Evolutionary conservation across 2,797 vertebrate genomes (phyloP).

Genomic region (Scarus forsteni): DNA sequence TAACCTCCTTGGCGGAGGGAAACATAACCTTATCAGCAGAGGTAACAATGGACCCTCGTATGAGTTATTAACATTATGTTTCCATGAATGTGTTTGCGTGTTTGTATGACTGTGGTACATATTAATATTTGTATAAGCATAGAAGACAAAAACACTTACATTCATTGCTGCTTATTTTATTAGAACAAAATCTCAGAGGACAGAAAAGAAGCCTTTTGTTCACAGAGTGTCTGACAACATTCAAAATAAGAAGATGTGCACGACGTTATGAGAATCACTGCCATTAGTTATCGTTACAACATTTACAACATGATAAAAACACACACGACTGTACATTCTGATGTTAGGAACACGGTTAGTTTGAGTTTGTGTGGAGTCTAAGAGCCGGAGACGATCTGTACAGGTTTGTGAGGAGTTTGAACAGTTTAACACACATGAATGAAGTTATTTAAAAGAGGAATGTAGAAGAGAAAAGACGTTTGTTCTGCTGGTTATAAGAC

Average conservation of each 20-base stretch:
- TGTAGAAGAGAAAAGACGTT: slow-evolving; percentile 11
- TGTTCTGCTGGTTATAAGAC: slow-evolving; percentile 7
- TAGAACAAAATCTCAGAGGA: slow-evolving; percentile 90
- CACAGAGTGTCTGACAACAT: slow-evolving; percentile 91
- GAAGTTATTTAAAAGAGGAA: slow-evolving; percentile 24
- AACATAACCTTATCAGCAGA: too few relatives aligned
- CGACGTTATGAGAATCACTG: slow-evolving; percentile 87
- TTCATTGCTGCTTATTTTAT: slow-evolving; percentile 86
- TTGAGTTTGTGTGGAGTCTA: slow-evolving; percentile 11
- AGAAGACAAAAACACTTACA: slow-evolving; percentile 12
- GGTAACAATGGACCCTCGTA: too few relatives aligned
- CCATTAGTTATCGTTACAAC: slow-evolving; percentile 84
- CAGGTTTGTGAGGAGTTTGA: slow-evolving; percentile 22
- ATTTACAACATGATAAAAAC: slow-evolving; percentile 60
- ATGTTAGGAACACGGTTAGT: slow-evolving; percentile 22
- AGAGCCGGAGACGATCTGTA: slow-evolving; percentile 20
- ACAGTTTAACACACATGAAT: slow-evolving; percentile 14
- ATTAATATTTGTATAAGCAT: too few relatives aligned
- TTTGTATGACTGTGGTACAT: too few relatives aligned
- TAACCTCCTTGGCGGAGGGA: too few relatives aligned
- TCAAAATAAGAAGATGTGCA: slow-evolving; percentile 92
- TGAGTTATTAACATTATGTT: too few relatives aligned
- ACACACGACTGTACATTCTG: slow-evolving; percentile 46
- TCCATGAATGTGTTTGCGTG: too few relatives aligned
- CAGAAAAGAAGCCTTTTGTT: slow-evolving; percentile 82